These are phyloP conservation scores for Aphaenogaster rudis DNA, from an alignment of 1,140 invertebrate genomes.

Conservation along the genomic window DNA sequence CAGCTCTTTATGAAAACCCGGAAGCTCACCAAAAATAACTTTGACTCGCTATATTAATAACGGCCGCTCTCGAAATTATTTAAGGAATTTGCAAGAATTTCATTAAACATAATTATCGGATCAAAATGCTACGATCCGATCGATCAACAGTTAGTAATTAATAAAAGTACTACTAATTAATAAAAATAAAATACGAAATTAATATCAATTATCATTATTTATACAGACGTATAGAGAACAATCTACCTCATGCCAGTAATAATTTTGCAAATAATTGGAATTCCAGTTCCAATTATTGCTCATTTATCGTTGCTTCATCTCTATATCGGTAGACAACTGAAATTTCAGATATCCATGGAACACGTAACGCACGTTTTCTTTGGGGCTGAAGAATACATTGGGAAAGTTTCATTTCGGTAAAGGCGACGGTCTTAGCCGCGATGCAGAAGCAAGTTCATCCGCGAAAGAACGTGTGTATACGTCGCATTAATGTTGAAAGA, in stretches of 20 bases:
- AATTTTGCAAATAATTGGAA: not conserved
- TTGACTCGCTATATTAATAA: constrained; percentile 7
- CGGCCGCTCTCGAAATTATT: constrained; percentile 17
- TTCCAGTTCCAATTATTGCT: constrained; percentile 18
- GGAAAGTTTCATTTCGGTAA: constrained; percentile 36
- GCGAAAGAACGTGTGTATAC: not conserved
- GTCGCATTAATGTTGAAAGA: constrained; percentile 52
- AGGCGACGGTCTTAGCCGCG: constrained; percentile 5
- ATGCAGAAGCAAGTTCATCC: not conserved
- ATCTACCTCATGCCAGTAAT: not conserved
- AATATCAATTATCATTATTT: constrained; percentile 36
- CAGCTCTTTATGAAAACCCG: constrained; percentile 1
- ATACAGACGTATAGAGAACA: not conserved
- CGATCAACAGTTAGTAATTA: not conserved
- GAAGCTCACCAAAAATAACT: constrained; percentile 5
- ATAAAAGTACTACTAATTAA: not conserved
- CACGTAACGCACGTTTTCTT: not conserved
- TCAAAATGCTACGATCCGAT: not conserved
- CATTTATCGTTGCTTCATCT: not conserved
- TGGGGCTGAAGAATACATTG: not conserved
- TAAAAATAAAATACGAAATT: constrained; percentile 18
- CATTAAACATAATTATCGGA: not conserved
- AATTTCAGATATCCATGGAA: not conserved
- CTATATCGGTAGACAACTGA: not conserved
- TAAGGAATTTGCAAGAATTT: constrained; percentile 26